Percentiles rank a stretch among this genome's conserved stretches.
Evolutionary conservation across 2,888 invertebrate genomes (phyloP).

Genomic region (Ischnus inquisitorius): DNA sequence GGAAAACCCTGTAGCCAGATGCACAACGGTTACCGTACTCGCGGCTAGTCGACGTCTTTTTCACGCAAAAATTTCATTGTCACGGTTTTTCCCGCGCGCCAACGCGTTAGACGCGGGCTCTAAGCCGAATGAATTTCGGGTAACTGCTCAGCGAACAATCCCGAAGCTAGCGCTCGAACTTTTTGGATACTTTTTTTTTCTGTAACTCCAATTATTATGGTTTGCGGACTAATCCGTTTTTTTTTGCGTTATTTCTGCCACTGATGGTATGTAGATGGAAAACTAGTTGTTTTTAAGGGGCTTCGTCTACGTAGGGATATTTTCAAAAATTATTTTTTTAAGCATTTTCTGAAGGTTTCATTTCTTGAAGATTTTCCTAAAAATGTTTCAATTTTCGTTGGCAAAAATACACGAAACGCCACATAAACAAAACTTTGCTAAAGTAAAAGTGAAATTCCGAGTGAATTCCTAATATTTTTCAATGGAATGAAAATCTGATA

Average conservation of each 20-base stretch:
- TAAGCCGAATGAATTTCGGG: conserved; percentile 48
- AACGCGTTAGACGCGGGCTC: conserved; percentile 39
- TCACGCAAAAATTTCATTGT: conserved; percentile 55
- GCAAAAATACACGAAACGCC: too few relatives aligned
- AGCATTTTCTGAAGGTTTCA: too few relatives aligned
- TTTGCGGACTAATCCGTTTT: neutral
- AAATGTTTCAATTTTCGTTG: too few relatives aligned
- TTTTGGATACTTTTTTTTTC: neutral
- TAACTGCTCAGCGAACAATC: neutral
- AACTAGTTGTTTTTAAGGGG: neutral
- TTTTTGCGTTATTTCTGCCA: neutral
- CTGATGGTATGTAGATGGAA: neutral
- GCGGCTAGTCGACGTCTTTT: conserved; percentile 26
- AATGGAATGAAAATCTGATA: too few relatives aligned
- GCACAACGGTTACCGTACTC: neutral
- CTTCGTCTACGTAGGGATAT: too few relatives aligned
- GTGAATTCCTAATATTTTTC: too few relatives aligned
- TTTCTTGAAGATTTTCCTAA: too few relatives aligned
- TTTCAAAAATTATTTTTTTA: too few relatives aligned
- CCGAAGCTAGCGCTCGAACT: neutral
- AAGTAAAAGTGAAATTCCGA: too few relatives aligned
- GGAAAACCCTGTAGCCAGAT: neutral
- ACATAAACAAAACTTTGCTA: too few relatives aligned
- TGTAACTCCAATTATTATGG: neutral
- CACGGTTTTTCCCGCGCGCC: conserved; percentile 49